A percentile compares a stretch with the other conserved stretches of the same genome.
phyloP scores from a whole-genome alignment of 2,888 invertebrate species.

The Phania funesta region DNA sequence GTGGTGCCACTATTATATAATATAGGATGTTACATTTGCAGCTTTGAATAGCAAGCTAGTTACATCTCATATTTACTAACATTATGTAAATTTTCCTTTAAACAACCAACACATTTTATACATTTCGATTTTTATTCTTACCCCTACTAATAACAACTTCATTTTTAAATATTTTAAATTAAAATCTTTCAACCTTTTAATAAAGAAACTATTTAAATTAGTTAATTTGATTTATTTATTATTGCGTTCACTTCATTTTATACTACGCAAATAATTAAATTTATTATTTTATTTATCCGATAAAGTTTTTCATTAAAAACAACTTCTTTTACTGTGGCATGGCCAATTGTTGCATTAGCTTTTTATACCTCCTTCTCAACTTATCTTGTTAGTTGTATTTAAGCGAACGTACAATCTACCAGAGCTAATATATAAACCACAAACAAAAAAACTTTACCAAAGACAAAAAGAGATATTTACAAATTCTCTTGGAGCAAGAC shows the following conservation, averaged over 20 bases:
- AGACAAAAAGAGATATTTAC: conserved; percentile 5
- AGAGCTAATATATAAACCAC: no score
- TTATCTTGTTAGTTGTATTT: background rate
- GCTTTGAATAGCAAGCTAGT: no score
- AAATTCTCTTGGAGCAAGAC: background rate
- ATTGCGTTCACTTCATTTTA: conserved; percentile 34
- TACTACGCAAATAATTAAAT: conserved; percentile 3
- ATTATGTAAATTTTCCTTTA: no score
- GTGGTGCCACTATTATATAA: conserved; percentile 60
- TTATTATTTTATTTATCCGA: conserved; percentile 71
- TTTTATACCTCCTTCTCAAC: conserved; percentile 75
- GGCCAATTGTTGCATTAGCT: conserved; percentile 75
- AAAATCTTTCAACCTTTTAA: background rate
- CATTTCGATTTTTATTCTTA: conserved; percentile 48
- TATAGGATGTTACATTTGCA: conserved; percentile 54
- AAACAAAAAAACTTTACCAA: no score
- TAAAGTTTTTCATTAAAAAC: conserved; percentile 20
- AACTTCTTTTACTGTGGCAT: conserved; percentile 76
- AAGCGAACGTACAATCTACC: background rate
- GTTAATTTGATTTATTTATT: background rate
- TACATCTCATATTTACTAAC: no score
- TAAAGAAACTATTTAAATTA: background rate
- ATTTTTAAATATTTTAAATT: conserved; percentile 19
- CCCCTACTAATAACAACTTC: conserved; percentile 31
- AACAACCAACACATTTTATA: no score